Conservation (phyloP, 2,113 vertebrate species). For the Tinamus guttatus region DNA sequence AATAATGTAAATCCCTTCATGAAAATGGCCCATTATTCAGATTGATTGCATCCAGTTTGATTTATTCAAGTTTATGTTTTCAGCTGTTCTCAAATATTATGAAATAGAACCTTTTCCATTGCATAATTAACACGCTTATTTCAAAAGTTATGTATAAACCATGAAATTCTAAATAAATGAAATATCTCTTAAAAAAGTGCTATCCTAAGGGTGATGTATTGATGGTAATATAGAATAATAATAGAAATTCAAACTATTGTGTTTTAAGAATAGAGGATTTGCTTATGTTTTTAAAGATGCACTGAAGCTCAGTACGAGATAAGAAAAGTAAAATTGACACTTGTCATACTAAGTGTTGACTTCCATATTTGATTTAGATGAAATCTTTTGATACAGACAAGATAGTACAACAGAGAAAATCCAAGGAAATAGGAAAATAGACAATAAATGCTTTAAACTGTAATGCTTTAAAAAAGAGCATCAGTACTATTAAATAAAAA, state of each 20-base stretch:
- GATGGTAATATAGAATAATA: background rate
- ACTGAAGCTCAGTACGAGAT: background rate
- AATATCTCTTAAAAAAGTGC: background rate
- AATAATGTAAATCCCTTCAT: background rate
- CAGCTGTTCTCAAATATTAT: background rate
- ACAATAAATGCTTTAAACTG: background rate
- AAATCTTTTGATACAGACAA: background rate
- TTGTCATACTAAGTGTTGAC: slow-evolving; percentile 22
- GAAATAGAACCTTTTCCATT: background rate
- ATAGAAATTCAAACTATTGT: background rate
- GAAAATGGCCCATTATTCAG: background rate
- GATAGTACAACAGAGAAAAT: background rate
- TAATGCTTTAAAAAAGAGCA: background rate
- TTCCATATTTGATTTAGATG: slow-evolving; percentile 24
- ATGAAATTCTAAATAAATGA: background rate
- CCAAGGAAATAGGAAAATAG: background rate
- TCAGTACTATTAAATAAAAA: background rate
- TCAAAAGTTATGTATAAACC: background rate
- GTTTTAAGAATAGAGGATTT: slow-evolving; percentile 6
- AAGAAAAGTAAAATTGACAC: slow-evolving; percentile 44
- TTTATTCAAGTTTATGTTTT: background rate
- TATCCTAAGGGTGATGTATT: background rate
- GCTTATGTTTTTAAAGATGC: background rate
- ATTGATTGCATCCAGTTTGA: background rate
- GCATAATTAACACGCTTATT: background rate